Base-by-base conservation (phyloP, 2,797 vertebrate species). In the Dryobates pubescens region DNA sequence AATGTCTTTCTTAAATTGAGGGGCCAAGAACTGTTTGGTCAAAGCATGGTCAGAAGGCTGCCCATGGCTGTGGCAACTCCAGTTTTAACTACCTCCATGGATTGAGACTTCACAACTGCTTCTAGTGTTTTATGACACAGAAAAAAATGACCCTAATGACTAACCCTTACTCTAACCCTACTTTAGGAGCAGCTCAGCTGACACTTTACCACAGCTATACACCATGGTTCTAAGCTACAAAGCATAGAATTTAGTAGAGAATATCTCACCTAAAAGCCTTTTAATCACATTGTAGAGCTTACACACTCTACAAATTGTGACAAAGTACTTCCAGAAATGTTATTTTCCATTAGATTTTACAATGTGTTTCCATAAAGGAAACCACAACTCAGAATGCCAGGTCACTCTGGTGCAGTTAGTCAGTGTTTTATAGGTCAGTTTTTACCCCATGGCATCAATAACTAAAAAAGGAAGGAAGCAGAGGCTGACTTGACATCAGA, bases 401-500 rank as follows among this genome's bases (percentile, higher is more conserved):
- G 41, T 91, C 71, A 84, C 45, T 82, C 70, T 30, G 6, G 23
- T 71, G 67, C 7, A 73, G 68, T n/a, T 76, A 7, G 72, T 57
- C 38, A 49, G 20, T 49, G 56, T 64, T 86, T 86, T 65, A 20
- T 23, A 75, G 2, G 5, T 68, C 65, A 74, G 32, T 58, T 84
- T 86, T 68, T 73, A 82, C 24, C 14, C 68, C 47, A n/a, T 38
- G 41, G 71, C 34, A 82, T 12, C 49, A 72, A 58, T 51, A 77
- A 88, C 36, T 79, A 18, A 81, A 93, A 89, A 93, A 77, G 45
- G 47, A 91, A 93, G 80, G 77, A 94, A 93, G 81, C 34, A 91
- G 82, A 82, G 13, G 51, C 23, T 88, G 75, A 74, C 64, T 93
- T 59, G 64, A 92, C 32, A 89, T 86, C 68, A 89, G 79, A 77